Conservation (phyloP, 2,113 vertebrate species). For the Austrofundulus limnaeus region DNA sequence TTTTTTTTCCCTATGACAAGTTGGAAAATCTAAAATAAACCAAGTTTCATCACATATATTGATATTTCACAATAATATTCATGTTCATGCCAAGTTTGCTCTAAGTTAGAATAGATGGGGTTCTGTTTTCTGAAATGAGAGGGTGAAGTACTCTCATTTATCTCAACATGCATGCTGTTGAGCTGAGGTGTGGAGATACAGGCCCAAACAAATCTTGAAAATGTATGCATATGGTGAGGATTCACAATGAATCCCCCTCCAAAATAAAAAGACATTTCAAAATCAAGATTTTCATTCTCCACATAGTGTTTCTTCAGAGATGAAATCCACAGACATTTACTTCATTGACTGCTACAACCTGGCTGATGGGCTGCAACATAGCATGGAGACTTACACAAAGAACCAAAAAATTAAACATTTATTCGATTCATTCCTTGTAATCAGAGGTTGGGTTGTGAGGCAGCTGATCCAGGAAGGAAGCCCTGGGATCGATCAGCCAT, state of each 20-base stretch:
- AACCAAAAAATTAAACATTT: neutral
- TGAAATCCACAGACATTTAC: slow-evolving; percentile 40
- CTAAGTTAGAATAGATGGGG: slow-evolving; percentile 85
- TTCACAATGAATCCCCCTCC: neutral
- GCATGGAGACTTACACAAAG: neutral
- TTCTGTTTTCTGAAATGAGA: slow-evolving; percentile 83
- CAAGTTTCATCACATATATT: neutral
- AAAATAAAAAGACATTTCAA: slow-evolving; percentile 6
- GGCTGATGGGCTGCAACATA: neutral
- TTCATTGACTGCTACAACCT: slow-evolving; percentile 18
- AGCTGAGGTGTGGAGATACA: slow-evolving; percentile 93
- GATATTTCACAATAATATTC: slow-evolving; percentile 51
- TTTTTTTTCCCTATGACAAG: no score
- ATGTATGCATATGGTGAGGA: neutral
- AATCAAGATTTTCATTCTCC: slow-evolving; percentile 12
- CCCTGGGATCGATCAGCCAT: no score
- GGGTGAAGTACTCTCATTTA: slow-evolving; percentile 83
- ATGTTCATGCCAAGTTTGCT: slow-evolving; percentile 98
- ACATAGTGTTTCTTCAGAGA: slow-evolving; percentile 37
- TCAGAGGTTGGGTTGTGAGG: neutral
- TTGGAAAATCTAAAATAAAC: neutral
- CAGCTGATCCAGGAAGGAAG: neutral
- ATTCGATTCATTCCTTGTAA: neutral
- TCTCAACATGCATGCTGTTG: slow-evolving; percentile 94
- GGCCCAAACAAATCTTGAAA: slow-evolving; percentile 37